Evolutionary conservation across 2,888 invertebrate species (phyloP).

Genomic region (Epistrophe grossulariae): DNA sequence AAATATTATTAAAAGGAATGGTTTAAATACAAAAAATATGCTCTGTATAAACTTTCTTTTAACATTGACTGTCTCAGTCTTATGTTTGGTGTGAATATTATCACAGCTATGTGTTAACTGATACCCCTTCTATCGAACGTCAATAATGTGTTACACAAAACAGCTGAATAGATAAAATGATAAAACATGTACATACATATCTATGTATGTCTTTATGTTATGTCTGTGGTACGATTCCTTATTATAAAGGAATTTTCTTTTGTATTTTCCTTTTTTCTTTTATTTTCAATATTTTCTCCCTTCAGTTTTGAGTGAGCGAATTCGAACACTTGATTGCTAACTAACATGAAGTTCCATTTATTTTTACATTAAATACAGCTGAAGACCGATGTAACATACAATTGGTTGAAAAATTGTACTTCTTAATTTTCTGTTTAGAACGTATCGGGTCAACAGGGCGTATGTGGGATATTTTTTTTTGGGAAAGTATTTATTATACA

Average conservation of each 20-base stretch:
- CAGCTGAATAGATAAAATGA: constrained; percentile 34
- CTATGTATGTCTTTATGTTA: constrained; percentile 35
- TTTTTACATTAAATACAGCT: constrained; percentile 64
- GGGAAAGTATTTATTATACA: too few relatives aligned
- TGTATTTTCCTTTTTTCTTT: neutral
- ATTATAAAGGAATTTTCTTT: constrained; percentile 1
- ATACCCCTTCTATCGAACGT: constrained; percentile 36
- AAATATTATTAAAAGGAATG: too few relatives aligned
- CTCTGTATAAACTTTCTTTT: neutral
- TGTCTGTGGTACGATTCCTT: constrained; percentile 41
- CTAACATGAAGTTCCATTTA: constrained; percentile 64
- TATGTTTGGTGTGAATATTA: constrained; percentile 1
- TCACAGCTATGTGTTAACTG: constrained; percentile 32
- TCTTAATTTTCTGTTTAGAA: constrained; percentile 14
- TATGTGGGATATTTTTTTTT: neutral
- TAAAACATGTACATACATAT: neutral
- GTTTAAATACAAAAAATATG: too few relatives aligned
- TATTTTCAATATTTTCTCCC: constrained; percentile 37
- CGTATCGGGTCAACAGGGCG: neutral
- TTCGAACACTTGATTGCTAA: constrained; percentile 61
- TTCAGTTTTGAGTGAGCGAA: constrained; percentile 65
- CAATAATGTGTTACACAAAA: constrained; percentile 53
- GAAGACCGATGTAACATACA: constrained; percentile 38
- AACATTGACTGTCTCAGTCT: neutral
- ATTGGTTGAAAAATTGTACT: constrained; percentile 37